Conservation (phyloP, 2,113 vertebrate genomes). For the Leptosomus discolor region DNA sequence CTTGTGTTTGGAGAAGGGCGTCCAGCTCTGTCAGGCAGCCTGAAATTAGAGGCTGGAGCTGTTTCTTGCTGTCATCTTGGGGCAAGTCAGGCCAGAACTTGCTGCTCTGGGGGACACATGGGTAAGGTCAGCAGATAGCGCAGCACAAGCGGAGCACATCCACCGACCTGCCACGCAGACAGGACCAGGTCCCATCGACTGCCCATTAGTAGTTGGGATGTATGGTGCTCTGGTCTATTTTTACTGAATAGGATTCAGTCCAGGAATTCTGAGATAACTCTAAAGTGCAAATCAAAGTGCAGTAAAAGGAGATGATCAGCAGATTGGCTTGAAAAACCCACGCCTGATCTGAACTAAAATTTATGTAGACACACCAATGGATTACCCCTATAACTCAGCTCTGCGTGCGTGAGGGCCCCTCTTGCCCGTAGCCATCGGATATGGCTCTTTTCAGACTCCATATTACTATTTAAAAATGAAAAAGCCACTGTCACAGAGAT, state of each 20-base stretch:
- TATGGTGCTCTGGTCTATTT: neutral
- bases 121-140: neutral
- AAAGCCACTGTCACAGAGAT: neutral
- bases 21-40: neutral
- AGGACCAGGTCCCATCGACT: accelerated
- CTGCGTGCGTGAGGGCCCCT: accelerated
- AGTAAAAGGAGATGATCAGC: neutral
- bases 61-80: neutral
- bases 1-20: accelerated
- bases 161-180: neutral
- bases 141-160: neutral
- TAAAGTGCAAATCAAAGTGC: neutral
- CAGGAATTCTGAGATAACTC: neutral
- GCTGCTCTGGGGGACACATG: accelerated
- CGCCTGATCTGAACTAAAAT: neutral
- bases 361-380: neutral
- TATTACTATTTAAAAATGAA: neutral
- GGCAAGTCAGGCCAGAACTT: neutral
- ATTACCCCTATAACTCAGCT: neutral
- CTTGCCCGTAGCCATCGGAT: neutral
- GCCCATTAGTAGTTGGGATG: neutral
- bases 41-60: neutral
- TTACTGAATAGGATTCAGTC: neutral
- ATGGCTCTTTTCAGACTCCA: neutral
- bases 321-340: neutral